Percentiles rank a stretch among this genome's conserved stretches.
Conservation (phyloP, 2,797 vertebrate species). For the Thripadectes ignobilis region DNA sequence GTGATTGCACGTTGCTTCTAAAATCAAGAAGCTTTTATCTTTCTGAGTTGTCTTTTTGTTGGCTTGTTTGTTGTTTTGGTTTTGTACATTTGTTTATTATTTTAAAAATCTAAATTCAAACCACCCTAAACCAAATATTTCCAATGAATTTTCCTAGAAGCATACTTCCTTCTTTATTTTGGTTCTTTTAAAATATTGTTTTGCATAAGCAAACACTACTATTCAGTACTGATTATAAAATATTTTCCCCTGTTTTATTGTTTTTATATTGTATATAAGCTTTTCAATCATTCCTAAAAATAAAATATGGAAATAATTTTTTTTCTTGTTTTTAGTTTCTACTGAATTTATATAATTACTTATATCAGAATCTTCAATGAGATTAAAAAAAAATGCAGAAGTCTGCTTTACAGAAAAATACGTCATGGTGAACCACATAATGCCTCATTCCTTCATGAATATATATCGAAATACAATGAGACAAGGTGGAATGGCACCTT, state of each 20-base stretch:
- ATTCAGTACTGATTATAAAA: not conserved
- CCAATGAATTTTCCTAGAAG: not conserved
- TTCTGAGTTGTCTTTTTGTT: not conserved
- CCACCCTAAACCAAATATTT: not conserved
- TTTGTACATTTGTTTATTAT: not conserved
- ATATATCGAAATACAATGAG: slow-evolving; percentile 23
- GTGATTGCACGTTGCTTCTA: not conserved
- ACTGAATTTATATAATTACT: not conserved
- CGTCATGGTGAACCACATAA: slow-evolving; percentile 10
- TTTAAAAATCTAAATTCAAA: not conserved
- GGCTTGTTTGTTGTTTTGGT: rapidly evolving
- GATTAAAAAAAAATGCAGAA: not conserved
- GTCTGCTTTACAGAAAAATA: not conserved
- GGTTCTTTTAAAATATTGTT: not conserved
- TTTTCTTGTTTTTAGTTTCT: not conserved
- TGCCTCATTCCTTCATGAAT: not conserved
- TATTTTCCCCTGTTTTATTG: not conserved
- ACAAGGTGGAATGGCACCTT: not conserved
- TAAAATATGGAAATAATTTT: not conserved
- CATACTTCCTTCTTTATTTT: not conserved
- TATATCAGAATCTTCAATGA: not conserved
- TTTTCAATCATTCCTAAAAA: not conserved
- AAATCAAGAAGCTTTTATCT: slow-evolving; percentile 14
- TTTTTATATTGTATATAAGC: not conserved
- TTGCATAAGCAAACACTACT: not conserved